Evolutionary conservation across 1,140 invertebrate species (phyloP).

Genomic region (Eupristina koningsbergeri): DNA sequence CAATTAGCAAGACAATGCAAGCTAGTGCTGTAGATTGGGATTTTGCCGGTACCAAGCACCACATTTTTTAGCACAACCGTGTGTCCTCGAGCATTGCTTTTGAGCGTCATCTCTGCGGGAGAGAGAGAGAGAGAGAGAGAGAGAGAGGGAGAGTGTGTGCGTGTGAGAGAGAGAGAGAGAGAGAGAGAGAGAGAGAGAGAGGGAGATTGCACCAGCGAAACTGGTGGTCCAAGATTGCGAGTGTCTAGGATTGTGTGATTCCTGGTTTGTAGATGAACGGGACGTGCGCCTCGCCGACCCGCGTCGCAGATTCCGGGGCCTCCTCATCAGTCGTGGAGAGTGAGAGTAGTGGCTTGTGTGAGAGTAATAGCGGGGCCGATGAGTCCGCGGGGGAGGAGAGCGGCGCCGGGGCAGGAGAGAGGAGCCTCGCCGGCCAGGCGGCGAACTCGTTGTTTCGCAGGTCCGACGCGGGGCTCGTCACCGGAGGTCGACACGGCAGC

Average conservation of each 20-base stretch:
- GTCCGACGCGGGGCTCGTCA: conserved; percentile 22
- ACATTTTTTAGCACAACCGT: not conserved
- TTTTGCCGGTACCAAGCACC: not conserved
- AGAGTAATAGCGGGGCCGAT: conserved; percentile 61
- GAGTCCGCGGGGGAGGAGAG: not conserved
- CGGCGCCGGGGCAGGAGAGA: not conserved
- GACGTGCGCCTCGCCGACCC: conserved; percentile 80
- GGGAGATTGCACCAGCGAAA: not conserved
- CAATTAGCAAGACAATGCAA: not conserved
- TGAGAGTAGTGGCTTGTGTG: conserved; percentile 59
- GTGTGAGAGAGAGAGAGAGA: conserved; percentile 4
- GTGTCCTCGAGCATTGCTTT: not conserved
- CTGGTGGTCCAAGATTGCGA: not conserved
- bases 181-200: conserved; percentile 8
- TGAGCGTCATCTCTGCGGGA: too few species aligned
- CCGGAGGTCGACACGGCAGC: conserved; percentile 3
- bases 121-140: too few species aligned
- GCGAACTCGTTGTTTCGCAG: conserved; percentile 39
- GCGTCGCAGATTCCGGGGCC: conserved; percentile 52
- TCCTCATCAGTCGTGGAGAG: conserved; percentile 55
- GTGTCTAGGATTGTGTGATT: conserved; percentile 52
- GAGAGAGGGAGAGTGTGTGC: not conserved
- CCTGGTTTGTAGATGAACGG: conserved; percentile 83
- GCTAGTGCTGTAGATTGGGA: not conserved
- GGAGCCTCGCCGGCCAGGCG: not conserved